Evolutionary conservation across 2,888 invertebrate species (phyloP), one percentile per base, ranked within the genome.

Genomic region (Caenorhabditis afra): DNA sequence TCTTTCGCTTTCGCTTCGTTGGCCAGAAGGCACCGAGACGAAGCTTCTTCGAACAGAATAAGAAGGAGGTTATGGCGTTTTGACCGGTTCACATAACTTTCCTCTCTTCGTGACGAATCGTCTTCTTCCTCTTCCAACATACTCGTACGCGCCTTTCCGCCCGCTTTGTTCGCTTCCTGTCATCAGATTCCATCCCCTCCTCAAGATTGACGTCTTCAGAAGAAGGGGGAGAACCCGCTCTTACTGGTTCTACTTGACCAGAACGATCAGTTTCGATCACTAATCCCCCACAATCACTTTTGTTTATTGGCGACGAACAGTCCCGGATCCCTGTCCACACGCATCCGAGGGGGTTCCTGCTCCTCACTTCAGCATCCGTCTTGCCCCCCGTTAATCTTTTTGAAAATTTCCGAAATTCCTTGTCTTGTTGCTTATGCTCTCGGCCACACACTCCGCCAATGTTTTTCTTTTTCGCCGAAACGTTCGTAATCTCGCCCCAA

Each of bases 401-500:
- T 37, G 55, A 70, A 61, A 61, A 70, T 70, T 61, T 47, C 53
- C 45, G 45, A 62, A 70, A 70, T 70, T 47, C 52, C 45, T 18
- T 41, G 41, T 47, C 23, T 49, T 67, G 55, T 50, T 45, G 14
- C 59, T 58, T 61, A 23, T 61, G 18, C 20, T 52, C 45, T 44
- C 35, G 49, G 37, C 8, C 44, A 44, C 59, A 61, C 68, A 23
- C 37, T 14, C 16, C 5, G 29, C 18, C 23, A 67, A 68, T 68
- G 61, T 68, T 68, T 68, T 68, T 68, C 58, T 45, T 29, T 29
- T 29, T 68, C 50, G 52, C 23, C 59, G 59, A 71, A 71, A 64
- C 71, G 71, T 71, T 71, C 71, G 55, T 71, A 71, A 71, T 71
- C 71, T 71, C 29, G 29, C 47, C 44, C n/a, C 49, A 35, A 57